phyloP scores from a whole-genome alignment of 2,113 vertebrate genomes.

The Catharus fuscescens region DNA sequence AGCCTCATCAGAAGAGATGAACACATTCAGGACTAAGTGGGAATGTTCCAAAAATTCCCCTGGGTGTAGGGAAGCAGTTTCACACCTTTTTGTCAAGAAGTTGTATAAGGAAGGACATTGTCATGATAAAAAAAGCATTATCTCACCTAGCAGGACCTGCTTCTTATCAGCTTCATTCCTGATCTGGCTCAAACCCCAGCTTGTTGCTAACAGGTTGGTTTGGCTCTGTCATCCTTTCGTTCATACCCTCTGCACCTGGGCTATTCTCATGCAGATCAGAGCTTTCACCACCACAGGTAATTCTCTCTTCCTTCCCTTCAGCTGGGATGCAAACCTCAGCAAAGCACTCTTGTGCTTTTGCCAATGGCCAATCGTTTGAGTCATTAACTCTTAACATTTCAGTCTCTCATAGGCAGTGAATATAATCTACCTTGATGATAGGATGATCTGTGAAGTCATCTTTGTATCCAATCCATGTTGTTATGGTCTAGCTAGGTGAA shows the following conservation, averaged over 20 bases:
- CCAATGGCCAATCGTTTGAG: neutral
- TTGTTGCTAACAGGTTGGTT: neutral
- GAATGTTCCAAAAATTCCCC: neutral
- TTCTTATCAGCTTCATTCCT: neutral
- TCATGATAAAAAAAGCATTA: neutral
- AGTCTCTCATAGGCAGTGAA: neutral
- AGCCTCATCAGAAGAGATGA: neutral
- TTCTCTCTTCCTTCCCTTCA: neutral
- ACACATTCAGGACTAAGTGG: neutral
- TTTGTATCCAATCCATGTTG: neutral
- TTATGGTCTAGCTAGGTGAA: neutral
- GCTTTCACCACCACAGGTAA: neutral
- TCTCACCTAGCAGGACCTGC: neutral
- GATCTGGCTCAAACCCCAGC: neutral
- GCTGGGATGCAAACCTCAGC: neutral
- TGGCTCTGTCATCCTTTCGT: neutral
- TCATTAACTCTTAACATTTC: neutral
- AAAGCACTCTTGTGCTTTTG: neutral
- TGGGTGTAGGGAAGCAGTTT: neutral
- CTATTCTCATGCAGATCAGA: neutral
- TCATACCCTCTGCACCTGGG: fast-evolving
- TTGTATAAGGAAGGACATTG: neutral
- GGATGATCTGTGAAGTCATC: neutral
- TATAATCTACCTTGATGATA: neutral
- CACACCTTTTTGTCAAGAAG: neutral